A percentile compares a stretch with the other conserved stretches of the same genome.
These are phyloP conservation scores for Caenorhabditis latens DNA, from an alignment of 1,140 invertebrate species.

Conservation along the genomic window DNA sequence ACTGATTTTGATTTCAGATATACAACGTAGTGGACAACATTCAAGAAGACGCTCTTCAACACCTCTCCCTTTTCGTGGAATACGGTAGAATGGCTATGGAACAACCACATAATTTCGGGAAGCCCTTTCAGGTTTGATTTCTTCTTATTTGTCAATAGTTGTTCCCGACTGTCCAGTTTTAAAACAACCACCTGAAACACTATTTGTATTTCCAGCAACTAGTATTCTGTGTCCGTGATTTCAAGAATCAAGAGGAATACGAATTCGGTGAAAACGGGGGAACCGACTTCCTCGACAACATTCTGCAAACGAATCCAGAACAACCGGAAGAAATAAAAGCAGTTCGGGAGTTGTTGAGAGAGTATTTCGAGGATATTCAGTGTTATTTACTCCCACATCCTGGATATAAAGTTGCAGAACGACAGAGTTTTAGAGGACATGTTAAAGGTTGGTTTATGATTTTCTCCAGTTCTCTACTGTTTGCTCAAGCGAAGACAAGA, in stretches of 20 bases:
- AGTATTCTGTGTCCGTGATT: conserved; percentile 75
- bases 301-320: conserved; percentile 66
- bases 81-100: conserved; percentile 94
- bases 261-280: conserved; percentile 74
- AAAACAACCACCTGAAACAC: too few species aligned
- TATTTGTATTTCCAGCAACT: conserved; percentile 66
- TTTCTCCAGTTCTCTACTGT: too few species aligned
- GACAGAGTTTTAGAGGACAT: conserved; percentile 72
- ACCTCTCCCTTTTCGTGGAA: conserved; percentile 89
- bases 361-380: conserved; percentile 72
- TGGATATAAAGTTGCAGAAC: conserved; percentile 74
- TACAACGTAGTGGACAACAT: conserved; percentile 81
- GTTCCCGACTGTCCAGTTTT: too few species aligned
- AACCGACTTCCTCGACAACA: conserved; percentile 67
- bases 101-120: conserved; percentile 83
- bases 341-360: conserved; percentile 70
- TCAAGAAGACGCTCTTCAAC: conserved; percentile 80
- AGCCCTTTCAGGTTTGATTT: conserved; percentile 85
- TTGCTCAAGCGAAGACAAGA: too few species aligned
- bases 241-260: conserved; percentile 73
- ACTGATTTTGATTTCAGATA: conserved; percentile 76
- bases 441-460: conserved; percentile 75
- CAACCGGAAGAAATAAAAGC: conserved; percentile 68
- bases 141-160: neutral
- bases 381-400: conserved; percentile 77